These are phyloP conservation scores for Tangachromis dhanisi DNA, from an alignment of 2,113 vertebrate genomes.

Conservation along the genomic window DNA sequence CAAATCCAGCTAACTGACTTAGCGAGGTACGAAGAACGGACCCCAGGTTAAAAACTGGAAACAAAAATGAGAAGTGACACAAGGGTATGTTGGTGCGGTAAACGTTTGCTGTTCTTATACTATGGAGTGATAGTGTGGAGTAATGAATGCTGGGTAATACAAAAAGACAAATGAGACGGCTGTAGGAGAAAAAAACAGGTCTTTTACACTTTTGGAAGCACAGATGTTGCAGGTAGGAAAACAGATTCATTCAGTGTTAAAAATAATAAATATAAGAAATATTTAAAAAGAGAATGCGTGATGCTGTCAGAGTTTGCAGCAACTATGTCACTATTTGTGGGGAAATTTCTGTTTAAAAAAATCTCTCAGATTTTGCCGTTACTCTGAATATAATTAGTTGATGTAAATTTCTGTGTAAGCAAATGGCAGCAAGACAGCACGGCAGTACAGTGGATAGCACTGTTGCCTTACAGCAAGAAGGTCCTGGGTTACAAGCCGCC, in stretches of 20 bases:
- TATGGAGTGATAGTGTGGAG: not conserved
- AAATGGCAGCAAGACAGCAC: not conserved
- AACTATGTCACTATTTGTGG: not conserved
- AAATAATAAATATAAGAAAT: fast-evolving
- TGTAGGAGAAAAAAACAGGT: not conserved
- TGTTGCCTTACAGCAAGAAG: not conserved
- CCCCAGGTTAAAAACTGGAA: not conserved
- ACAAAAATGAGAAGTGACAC: not conserved
- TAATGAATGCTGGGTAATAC: not conserved
- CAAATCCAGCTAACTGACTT: too few species aligned
- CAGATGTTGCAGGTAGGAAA: not conserved
- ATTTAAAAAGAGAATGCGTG: not conserved
- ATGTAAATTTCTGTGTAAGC: not conserved
- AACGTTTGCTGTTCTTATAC: not conserved
- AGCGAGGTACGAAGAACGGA: too few species aligned
- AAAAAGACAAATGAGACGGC: not conserved
- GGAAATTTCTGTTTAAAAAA: not conserved
- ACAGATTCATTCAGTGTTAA: not conserved
- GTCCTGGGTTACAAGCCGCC: not conserved
- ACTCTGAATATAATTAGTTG: not conserved
- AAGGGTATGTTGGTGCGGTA: not conserved
- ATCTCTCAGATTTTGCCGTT: not conserved
- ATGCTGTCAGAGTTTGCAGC: not conserved
- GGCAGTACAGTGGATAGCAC: not conserved
- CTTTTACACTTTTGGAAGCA: not conserved